Percentiles rank a stretch among this genome's conserved stretches.
Conservation (phyloP, 2,113 vertebrate genomes). For the Chaetodon auriga region DNA sequence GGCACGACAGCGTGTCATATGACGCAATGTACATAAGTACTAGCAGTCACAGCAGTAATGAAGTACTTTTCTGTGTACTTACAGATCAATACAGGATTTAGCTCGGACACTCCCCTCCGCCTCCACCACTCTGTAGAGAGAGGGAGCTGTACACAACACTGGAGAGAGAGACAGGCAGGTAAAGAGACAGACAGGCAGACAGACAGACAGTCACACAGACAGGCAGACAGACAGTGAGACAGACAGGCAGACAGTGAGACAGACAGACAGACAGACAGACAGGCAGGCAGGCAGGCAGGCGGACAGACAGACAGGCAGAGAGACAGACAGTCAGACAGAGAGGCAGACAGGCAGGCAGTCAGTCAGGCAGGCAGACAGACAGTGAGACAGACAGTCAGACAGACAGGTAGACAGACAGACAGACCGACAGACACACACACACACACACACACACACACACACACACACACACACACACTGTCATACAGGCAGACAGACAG, state of each 20-base stretch:
- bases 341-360: neutral
- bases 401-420: neutral
- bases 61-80: neutral
- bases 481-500: neutral
- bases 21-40: too few species aligned
- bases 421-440: neutral
- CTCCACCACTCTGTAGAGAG: slow-evolving; percentile 58
- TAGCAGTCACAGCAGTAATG: too few species aligned
- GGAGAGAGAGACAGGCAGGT: neutral
- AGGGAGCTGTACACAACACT: slow-evolving; percentile 45
- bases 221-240: neutral
- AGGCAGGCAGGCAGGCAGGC: neutral
- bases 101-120: slow-evolving; percentile 8
- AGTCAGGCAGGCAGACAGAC: neutral
- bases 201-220: neutral
- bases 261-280: neutral
- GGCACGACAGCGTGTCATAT: too few species aligned
- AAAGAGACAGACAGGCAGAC: too few species aligned
- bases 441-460: neutral
- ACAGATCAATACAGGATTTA: slow-evolving; percentile 44
- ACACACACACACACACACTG: too few species aligned
- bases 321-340: neutral
- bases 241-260: neutral
- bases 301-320: neutral
- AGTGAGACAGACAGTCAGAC: too few species aligned